These are phyloP conservation scores for Euspilapteryx auroguttella DNA, from an alignment of 2,888 invertebrate species.

Conservation along the genomic window DNA sequence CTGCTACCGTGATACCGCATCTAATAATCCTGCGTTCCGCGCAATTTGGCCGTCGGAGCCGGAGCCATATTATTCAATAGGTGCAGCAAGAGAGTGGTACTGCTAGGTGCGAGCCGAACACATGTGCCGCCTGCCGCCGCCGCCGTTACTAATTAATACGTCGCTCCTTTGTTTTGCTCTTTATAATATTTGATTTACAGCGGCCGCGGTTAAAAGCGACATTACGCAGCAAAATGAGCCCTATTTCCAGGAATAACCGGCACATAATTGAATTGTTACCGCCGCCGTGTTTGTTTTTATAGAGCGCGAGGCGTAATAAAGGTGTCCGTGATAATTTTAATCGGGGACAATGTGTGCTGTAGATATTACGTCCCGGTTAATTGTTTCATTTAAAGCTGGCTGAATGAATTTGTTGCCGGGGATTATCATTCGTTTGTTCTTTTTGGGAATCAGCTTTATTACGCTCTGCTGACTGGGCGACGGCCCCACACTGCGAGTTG, in stretches of 20 bases:
- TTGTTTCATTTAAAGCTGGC: conserved; percentile 17
- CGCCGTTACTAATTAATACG: conserved; percentile 46
- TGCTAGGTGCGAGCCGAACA: too few species aligned
- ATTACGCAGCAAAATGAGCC: conserved; percentile 26
- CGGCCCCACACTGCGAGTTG: too few species aligned
- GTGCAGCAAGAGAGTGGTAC: too few species aligned
- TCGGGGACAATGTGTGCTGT: conserved; percentile 17
- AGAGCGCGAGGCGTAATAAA: conserved; percentile 18
- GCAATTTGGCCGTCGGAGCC: too few species aligned
- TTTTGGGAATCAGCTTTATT: too few species aligned
- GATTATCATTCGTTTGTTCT: too few species aligned
- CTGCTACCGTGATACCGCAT: too few species aligned
- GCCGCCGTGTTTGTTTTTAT: conserved; percentile 33
- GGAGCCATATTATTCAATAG: too few species aligned
- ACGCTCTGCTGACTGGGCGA: too few species aligned
- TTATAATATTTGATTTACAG: conserved; percentile 45
- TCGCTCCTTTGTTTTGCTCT: conserved; percentile 33
- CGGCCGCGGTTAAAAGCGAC: conserved; percentile 34
- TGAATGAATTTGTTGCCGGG: neutral
- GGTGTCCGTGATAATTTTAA: conserved; percentile 27
- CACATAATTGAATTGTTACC: conserved; percentile 34
- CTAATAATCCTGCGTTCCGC: too few species aligned
- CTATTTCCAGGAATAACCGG: conserved; percentile 35
- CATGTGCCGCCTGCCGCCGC: too few species aligned
- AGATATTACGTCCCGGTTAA: conserved; percentile 11